These are phyloP conservation scores for Pseudorhombus dupliciocellatus DNA, from an alignment of 2,113 vertebrate genomes.

Conservation along the genomic window DNA sequence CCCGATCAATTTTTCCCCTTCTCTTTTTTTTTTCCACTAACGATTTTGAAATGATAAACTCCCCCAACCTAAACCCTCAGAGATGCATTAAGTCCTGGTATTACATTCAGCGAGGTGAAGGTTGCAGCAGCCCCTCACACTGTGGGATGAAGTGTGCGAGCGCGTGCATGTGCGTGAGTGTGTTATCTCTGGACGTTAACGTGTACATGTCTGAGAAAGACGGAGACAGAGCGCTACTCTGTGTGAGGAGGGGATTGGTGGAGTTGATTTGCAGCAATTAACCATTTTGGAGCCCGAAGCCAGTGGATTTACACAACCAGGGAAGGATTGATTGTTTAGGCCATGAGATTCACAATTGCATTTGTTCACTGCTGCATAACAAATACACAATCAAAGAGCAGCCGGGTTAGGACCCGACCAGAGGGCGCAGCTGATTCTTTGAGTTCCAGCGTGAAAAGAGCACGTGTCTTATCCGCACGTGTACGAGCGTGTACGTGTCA, in stretches of 20 bases:
- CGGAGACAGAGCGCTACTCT: constrained; percentile 29
- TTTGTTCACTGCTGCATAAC: constrained; percentile 78
- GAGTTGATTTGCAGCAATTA: constrained; percentile 83
- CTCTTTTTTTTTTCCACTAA: constrained; percentile 82
- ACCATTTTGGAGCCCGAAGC: constrained; percentile 80
- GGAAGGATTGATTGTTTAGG: constrained; percentile 78
- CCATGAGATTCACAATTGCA: constrained; percentile 75
- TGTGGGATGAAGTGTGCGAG: constrained; percentile 70
- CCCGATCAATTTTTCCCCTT: constrained; percentile 92
- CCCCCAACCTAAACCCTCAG: constrained; percentile 84
- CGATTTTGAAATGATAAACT: constrained; percentile 94
- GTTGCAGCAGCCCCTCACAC: constrained; percentile 81
- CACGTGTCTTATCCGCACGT: constrained; percentile 26
- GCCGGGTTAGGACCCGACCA: constrained; percentile 58
- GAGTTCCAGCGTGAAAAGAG: constrained; percentile 16
- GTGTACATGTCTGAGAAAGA: constrained; percentile 54
- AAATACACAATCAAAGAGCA: constrained; percentile 78
- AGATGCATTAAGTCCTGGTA: constrained; percentile 87
- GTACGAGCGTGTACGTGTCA: neutral
- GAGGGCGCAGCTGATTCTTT: constrained; percentile 33
- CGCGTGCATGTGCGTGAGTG: constrained; percentile 24
- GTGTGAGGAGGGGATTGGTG: constrained; percentile 51
- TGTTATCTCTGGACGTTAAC: constrained; percentile 33
- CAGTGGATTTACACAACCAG: constrained; percentile 72
- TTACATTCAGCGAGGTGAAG: constrained; percentile 84